phyloP scores from a whole-genome alignment of 2,113 vertebrate species.

The Opisthocomus hoazin region DNA sequence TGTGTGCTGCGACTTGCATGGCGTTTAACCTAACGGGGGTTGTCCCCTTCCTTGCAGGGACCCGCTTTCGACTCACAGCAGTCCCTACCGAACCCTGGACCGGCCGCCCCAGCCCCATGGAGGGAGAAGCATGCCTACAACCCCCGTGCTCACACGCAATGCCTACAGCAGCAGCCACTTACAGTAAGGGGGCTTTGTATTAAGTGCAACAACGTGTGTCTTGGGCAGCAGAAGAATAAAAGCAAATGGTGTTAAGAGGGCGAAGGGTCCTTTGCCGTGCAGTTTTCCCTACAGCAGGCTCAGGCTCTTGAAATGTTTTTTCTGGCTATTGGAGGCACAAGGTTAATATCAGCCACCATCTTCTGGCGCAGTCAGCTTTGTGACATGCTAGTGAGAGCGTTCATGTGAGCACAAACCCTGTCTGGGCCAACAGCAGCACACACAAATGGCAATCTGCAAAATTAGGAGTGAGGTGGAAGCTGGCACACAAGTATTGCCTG shows the following conservation, averaged over 20 bases:
- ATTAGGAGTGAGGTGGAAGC: not conserved
- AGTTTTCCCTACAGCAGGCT: not conserved
- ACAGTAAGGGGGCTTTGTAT: slow-evolving; percentile 74
- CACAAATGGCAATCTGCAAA: not conserved
- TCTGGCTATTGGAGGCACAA: not conserved
- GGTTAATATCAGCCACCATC: not conserved
- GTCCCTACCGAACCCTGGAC: slow-evolving; percentile 79
- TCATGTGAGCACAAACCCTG: not conserved
- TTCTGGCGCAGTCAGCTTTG: not conserved
- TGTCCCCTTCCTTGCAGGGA: slow-evolving; percentile 68
- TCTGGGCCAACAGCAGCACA: not conserved
- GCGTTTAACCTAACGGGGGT: not conserved
- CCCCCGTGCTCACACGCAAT: slow-evolving; percentile 88
- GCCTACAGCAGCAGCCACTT: slow-evolving; percentile 94
- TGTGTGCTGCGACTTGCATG: not conserved
- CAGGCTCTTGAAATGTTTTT: not conserved
- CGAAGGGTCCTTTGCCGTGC: not conserved
- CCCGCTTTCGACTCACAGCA: slow-evolving; percentile 82
- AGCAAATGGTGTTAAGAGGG: not conserved
- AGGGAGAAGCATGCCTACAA: slow-evolving; percentile 90
- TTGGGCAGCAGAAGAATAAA: not conserved
- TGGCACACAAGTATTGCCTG: not conserved
- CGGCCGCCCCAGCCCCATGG: slow-evolving; percentile 79
- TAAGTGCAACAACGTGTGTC: rapidly evolving
- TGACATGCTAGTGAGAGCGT: not conserved